Conservation (phyloP, 1,140 invertebrate genomes). For the Conus betulinus region DNA sequence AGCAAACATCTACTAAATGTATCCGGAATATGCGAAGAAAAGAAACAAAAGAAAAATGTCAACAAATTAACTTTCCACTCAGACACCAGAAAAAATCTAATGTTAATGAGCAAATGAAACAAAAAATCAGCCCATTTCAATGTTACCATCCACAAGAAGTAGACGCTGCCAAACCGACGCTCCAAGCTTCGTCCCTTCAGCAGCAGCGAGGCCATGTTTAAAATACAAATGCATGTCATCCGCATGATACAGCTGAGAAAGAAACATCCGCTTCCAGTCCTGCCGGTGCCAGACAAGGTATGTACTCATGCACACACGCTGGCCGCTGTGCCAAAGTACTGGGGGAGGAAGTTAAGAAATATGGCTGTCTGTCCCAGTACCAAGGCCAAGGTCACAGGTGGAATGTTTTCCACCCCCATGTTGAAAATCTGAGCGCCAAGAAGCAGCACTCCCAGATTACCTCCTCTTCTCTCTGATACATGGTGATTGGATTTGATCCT, state of each 20-base stretch:
- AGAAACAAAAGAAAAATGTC: neutral
- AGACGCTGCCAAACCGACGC: conserved; percentile 78
- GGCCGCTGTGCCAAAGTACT: conserved; percentile 62
- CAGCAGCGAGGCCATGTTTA: conserved; percentile 85
- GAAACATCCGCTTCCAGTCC: conserved; percentile 80
- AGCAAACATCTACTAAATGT: too few relatives aligned
- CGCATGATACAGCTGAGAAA: conserved; percentile 83
- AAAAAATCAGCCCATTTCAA: neutral
- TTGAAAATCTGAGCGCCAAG: conserved; percentile 64
- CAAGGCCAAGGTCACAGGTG: conserved; percentile 80
- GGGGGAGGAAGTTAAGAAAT: conserved; percentile 64
- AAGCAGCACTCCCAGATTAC: conserved; percentile 62
- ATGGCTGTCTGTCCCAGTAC: conserved; percentile 75
- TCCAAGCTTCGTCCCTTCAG: conserved; percentile 81
- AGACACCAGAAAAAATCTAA: neutral
- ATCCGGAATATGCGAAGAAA: neutral
- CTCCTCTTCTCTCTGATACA: conserved; percentile 20
- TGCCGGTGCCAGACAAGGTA: conserved; percentile 76
- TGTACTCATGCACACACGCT: conserved; percentile 82
- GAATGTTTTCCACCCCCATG: conserved; percentile 79
- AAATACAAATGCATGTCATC: conserved; percentile 86
- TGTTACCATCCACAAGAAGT: conserved; percentile 79
- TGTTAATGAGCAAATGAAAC: neutral
- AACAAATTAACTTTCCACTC: neutral
- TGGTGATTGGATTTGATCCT: too few relatives aligned